Base-by-base conservation (phyloP, 2,113 vertebrate species). In the Hemibagrus wyckioides region DNA sequence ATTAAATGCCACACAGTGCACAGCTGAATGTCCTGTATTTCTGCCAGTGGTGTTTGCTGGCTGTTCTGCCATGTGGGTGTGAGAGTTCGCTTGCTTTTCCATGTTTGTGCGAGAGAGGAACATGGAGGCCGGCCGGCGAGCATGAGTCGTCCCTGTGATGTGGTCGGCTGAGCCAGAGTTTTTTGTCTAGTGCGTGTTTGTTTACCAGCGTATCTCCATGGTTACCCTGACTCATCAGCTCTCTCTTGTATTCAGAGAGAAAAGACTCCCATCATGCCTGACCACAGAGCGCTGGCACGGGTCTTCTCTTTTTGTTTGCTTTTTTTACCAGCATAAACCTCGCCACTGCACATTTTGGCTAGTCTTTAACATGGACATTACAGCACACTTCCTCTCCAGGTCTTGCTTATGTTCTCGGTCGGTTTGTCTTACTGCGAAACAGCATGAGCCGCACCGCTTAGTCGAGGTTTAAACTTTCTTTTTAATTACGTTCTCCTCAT, bases 401-500 rank as follows among this genome's bases (percentile, higher is more conserved):
- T 33, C 30, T 25, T 54, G n/a, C 81, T 36, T 36, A 36, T 13
- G 30, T 56, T 41, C 39, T 65, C 25, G 69, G 2, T 88, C 17
- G 6, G 28, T 23, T 65, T 56, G 57, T 33, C 54, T 41, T 1
- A 0, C 10, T 54, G 77, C 2, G 4, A 80, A 89, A 41, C 59
- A 50, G 63, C 48, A 56, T 80, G 86, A 90, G 87, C 92, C 90
- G 91, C 84, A 82, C 84, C 88, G 84, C 84, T 86, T 84, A 23
- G 80, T 36, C 69, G 14, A 89, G 87, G 90, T 91, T 90, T 82
- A 86, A 88, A 89, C 92, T 93, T 92, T 92, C 92, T 91, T 88
- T 89, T 89, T 94, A 93, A 94, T 94, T 93, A 87, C 86, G 69
- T 91, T 90, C 90, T 93, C 86, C 6, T 59, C 54, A 11, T 59